Evolutionary conservation across 2,888 invertebrate genomes (phyloP).

Genomic region (Electrophaes corylata): DNA sequence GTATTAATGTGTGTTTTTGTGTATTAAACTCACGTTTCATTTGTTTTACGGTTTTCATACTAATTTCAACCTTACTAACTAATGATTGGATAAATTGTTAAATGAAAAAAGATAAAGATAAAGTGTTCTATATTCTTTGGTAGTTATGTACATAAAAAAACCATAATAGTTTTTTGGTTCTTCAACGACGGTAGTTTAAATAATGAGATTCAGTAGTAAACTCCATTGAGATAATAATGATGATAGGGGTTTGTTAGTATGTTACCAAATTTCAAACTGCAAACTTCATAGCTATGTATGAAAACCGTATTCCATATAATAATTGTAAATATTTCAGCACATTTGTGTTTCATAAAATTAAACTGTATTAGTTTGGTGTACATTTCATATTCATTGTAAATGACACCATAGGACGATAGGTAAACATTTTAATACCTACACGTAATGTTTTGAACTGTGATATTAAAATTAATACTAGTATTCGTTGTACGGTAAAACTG

Average conservation of each 20-base stretch:
- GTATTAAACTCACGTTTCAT: constrained; percentile 6
- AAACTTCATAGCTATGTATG: not conserved
- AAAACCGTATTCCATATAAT: constrained; percentile 10
- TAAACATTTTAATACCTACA: constrained; percentile 45
- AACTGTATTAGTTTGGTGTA: constrained; percentile 13
- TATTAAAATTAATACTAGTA: constrained; percentile 75
- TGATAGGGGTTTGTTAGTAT: too few species aligned
- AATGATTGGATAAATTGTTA: too few species aligned
- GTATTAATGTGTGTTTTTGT: constrained; percentile 8
- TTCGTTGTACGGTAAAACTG: constrained; percentile 65
- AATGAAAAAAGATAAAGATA: too few species aligned
- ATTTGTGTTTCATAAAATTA: not conserved
- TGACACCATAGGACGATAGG: constrained; percentile 40
- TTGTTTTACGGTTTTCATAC: not conserved
- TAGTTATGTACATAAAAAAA: too few species aligned
- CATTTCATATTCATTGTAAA: constrained; percentile 43
- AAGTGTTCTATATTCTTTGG: too few species aligned
- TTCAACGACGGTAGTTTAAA: too few species aligned
- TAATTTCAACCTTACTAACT: too few species aligned
- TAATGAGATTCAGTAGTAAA: too few species aligned
- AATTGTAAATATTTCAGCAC: constrained; percentile 16
- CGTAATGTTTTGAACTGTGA: constrained; percentile 76
- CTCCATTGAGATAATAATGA: too few species aligned
- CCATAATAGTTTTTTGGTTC: too few species aligned
- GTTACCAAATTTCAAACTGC: not conserved